These are phyloP conservation scores for Synanthedon andrenaeformis DNA, from an alignment of 2,888 invertebrate species.

Conservation along the genomic window DNA sequence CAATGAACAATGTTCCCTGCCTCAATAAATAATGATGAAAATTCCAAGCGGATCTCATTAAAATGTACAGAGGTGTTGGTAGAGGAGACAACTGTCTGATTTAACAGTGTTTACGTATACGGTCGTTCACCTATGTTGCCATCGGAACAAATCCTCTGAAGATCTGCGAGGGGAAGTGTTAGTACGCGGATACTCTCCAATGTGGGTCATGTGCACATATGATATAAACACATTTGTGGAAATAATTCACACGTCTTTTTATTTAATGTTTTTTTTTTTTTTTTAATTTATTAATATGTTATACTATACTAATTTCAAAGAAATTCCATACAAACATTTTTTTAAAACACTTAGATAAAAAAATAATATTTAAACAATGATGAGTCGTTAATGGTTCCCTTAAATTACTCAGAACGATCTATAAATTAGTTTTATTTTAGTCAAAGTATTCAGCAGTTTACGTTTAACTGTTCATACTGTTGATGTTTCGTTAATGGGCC, in stretches of 20 bases:
- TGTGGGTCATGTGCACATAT: background rate
- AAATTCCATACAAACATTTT: too few relatives aligned
- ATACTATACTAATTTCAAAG: too few relatives aligned
- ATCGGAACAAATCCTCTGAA: slow-evolving; percentile 5
- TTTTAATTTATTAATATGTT: too few relatives aligned
- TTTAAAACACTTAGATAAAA: too few relatives aligned
- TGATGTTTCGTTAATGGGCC: slow-evolving; percentile 20
- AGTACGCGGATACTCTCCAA: background rate
- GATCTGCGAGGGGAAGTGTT: too few relatives aligned
- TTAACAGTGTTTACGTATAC: slow-evolving; percentile 24
- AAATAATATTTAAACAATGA: background rate
- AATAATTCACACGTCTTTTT: background rate
- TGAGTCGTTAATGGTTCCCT: background rate
- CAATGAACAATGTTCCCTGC: background rate
- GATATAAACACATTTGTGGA: background rate
- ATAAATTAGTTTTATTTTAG: slow-evolving; percentile 11
- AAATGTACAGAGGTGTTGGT: background rate
- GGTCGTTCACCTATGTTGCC: slow-evolving; percentile 37
- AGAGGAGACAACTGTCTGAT: slow-evolving; percentile 8
- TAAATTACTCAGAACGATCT: slow-evolving; percentile 1
- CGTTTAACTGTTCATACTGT: slow-evolving; percentile 17
- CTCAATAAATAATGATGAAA: background rate
- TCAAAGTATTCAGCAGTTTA: slow-evolving; percentile 18
- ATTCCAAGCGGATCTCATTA: background rate
- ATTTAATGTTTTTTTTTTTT: too few relatives aligned